phyloP scores from a whole-genome alignment of 92 coral and sea anemone species.

The Nematostella vectensis region DNA sequence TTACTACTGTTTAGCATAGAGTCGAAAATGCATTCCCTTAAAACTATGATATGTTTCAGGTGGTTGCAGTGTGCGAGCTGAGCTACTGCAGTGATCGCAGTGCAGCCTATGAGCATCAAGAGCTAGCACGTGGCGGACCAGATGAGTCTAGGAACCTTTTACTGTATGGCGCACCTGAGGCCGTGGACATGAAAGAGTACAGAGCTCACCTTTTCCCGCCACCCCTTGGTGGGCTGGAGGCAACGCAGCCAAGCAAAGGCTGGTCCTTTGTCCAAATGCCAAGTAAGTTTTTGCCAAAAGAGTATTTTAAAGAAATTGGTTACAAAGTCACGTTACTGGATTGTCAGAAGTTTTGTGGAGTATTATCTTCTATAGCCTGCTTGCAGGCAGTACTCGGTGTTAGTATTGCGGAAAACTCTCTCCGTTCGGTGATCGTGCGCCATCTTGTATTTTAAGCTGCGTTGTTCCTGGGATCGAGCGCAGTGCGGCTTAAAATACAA shows the following conservation, averaged over 20 bases:
- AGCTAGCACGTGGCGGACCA: constrained; percentile 63
- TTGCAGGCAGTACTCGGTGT: too few relatives aligned
- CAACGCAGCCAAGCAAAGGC: constrained; percentile 80
- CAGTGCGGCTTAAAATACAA: too few relatives aligned
- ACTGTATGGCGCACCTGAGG: constrained; percentile 65
- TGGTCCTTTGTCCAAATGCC: constrained; percentile 97
- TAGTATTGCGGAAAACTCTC: too few relatives aligned
- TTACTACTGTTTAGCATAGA: too few relatives aligned
- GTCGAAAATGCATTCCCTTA: too few relatives aligned
- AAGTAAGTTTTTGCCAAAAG: constrained; percentile 30
- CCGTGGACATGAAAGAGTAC: constrained; percentile 37
- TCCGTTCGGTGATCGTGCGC: too few relatives aligned
- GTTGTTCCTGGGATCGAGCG: too few relatives aligned
- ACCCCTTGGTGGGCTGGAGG: constrained; percentile 86
- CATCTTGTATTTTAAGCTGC: too few relatives aligned
- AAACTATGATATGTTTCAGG: too few relatives aligned
- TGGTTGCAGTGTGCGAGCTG: constrained; percentile 66
- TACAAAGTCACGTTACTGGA: too few relatives aligned
- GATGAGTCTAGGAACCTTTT: constrained; percentile 51
- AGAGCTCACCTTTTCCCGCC: constrained; percentile 68
- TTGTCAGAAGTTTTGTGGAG: too few relatives aligned
- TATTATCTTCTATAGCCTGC: too few relatives aligned
- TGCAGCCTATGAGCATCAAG: constrained; percentile 72
- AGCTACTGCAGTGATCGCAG: constrained; percentile 90
- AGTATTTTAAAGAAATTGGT: background rate